Conservation (phyloP, 2,888 invertebrate genomes). For the Petrophora chlorosata region DNA sequence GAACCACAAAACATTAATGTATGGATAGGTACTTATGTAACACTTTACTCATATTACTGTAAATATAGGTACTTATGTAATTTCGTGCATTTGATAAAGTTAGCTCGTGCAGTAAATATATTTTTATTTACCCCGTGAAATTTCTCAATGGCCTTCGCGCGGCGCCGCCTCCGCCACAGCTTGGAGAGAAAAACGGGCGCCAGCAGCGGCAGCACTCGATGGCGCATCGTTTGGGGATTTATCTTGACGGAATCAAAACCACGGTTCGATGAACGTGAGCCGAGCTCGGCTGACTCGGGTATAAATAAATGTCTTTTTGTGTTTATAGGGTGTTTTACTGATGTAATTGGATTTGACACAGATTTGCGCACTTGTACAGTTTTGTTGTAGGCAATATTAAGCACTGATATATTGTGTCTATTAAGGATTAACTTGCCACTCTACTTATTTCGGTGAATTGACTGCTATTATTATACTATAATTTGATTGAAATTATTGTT, state of each 20-base stretch:
- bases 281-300: constrained; percentile 39
- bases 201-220: constrained; percentile 73
- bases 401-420: too few relatives aligned
- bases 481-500: too few relatives aligned
- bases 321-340: not conserved
- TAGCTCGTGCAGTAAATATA: not conserved
- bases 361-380: not conserved
- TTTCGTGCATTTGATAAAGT: not conserved
- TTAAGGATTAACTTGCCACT: too few relatives aligned
- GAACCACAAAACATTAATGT: too few relatives aligned
- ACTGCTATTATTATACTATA: too few relatives aligned
- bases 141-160: constrained; percentile 72
- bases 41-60: too few relatives aligned
- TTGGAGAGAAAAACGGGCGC: constrained; percentile 76
- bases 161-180: constrained; percentile 64
- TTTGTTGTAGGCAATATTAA: too few relatives aligned
- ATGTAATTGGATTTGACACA: not conserved
- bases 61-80: not conserved
- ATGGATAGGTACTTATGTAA: too few relatives aligned
- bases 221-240: constrained; percentile 80
- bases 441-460: too few relatives aligned
- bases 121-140: constrained; percentile 67
- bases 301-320: too few relatives aligned
- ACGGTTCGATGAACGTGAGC: constrained; percentile 7
- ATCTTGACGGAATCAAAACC: constrained; percentile 56